These are phyloP conservation scores for Neelides sp. DNA, from an alignment of 1,140 invertebrate species.

Conservation along the genomic window DNA sequence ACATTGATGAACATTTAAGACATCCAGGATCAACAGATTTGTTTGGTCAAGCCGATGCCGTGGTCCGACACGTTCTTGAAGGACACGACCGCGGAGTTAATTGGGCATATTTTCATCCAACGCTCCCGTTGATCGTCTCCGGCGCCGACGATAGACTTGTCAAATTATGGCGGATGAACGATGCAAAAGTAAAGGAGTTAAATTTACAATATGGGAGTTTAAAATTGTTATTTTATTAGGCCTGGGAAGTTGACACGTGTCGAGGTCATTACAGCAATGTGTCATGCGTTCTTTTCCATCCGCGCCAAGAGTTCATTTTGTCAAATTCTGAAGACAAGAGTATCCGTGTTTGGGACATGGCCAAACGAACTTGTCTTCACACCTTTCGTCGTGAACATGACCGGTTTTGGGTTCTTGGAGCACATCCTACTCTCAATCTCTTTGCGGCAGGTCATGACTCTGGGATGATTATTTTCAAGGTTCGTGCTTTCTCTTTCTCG, in stretches of 20 bases:
- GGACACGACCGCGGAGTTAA: constrained; percentile 96
- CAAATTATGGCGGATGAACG: constrained; percentile 98
- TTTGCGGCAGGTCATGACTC: constrained; percentile 93
- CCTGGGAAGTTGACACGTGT: constrained; percentile 98
- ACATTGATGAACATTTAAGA: constrained; percentile 71
- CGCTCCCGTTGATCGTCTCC: constrained; percentile 86
- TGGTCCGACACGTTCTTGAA: constrained; percentile 95
- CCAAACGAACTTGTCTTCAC: constrained; percentile 89
- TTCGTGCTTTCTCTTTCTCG: constrained; percentile 5
- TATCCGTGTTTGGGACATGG: constrained; percentile 98
- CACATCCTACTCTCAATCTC: constrained; percentile 73
- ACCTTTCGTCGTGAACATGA: constrained; percentile 93
- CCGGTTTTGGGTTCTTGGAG: constrained; percentile 87
- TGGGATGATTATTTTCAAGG: constrained; percentile 70
- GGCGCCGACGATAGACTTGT: constrained; percentile 95
- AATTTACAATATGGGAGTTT: constrained; percentile 4
- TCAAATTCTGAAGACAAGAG: constrained; percentile 97
- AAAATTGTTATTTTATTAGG: constrained; percentile 39
- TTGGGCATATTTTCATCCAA: constrained; percentile 95
- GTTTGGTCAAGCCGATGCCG: constrained; percentile 92
- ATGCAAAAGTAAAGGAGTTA: constrained; percentile 55
- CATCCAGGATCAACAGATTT: constrained; percentile 82
- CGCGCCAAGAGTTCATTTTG: constrained; percentile 88
- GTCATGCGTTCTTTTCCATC: constrained; percentile 94
- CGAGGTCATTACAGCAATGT: constrained; percentile 99